Evolutionary conservation across 2,888 invertebrate species (phyloP).

Genomic region (Caenorhabditis sp.): DNA sequence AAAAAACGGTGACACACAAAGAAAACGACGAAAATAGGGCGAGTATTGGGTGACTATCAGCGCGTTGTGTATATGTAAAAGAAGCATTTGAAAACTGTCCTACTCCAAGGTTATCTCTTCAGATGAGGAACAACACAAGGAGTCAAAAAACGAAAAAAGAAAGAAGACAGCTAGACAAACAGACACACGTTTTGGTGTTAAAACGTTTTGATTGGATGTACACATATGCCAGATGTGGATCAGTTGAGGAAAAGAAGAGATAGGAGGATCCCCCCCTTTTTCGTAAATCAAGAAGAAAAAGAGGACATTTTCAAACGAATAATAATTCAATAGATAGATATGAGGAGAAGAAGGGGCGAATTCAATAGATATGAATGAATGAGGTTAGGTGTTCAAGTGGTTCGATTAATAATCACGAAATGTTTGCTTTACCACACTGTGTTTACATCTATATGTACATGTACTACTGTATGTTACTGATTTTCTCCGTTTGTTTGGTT

Average conservation of each 20-base stretch:
- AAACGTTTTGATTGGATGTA: constrained; percentile 1
- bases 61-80: not conserved
- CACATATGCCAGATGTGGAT: not conserved
- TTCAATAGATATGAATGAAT: not conserved
- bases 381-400: constrained; percentile 1
- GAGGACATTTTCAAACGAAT: not conserved
- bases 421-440: not conserved
- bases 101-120: not conserved
- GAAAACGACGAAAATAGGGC: not conserved
- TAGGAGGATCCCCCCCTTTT: not conserved
- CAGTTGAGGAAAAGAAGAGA: not conserved
- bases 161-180: not conserved
- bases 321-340: not conserved
- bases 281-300: not conserved
- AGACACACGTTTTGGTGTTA: not conserved
- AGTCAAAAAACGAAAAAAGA: not conserved
- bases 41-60: not conserved
- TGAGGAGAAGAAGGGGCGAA: not conserved
- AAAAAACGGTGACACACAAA: too few species aligned
- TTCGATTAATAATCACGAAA: constrained; percentile 1
- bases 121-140: not conserved
- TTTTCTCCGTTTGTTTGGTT: not conserved
- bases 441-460: not conserved
- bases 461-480: not conserved
- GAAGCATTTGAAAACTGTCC: not conserved